Base-by-base conservation (phyloP, 2,888 invertebrate genomes). In the Erebia aethiops region DNA sequence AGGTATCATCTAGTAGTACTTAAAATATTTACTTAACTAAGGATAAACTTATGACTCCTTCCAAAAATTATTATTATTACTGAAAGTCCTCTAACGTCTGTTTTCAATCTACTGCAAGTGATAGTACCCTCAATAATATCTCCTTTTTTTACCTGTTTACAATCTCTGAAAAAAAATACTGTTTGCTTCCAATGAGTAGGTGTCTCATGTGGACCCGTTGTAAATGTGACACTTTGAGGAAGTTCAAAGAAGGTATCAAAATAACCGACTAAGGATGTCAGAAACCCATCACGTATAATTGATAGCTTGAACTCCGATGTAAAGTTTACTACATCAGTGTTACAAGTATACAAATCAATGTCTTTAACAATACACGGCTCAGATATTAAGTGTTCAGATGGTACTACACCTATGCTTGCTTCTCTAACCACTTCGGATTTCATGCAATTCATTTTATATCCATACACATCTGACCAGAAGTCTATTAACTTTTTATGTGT, bases 181-280 rank as follows among this genome's bases (percentile, higher is more conserved):
- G 98, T 98, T 87, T 99, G 99, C 84, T 98, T 98, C 99, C 99
- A 99, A 92, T 99, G 99, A 0, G 99, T 99, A 26, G 95, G 93
- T 0, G 95, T 93, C 0, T 94, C 90, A 54, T 94, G 90, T 3
- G 98, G 98, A 1, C 97, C 96, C 0, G 98, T 98, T 66, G 96
- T 96, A 80, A 98, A 96, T 4, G 93, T 88, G 8, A 97, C 94
- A 14, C 94, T 88, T 77, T 95, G 94, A 1, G 95, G 94, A 69
- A 96, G 88, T 81, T 97, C 96, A 88, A 98, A 98, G 83, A 95
- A 96, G 41, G 96, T 96, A 88, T 98, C 98, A 92, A 99, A 99
- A 90, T 97, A 99, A 9, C 98, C 98, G 70, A 97, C 96, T 74
- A 99, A 91, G 2, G 97, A 97, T 1, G 97, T 97, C 51, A 99